phyloP scores from a whole-genome alignment of 1,140 invertebrate genomes.

The Colletes latitarsis region DNA sequence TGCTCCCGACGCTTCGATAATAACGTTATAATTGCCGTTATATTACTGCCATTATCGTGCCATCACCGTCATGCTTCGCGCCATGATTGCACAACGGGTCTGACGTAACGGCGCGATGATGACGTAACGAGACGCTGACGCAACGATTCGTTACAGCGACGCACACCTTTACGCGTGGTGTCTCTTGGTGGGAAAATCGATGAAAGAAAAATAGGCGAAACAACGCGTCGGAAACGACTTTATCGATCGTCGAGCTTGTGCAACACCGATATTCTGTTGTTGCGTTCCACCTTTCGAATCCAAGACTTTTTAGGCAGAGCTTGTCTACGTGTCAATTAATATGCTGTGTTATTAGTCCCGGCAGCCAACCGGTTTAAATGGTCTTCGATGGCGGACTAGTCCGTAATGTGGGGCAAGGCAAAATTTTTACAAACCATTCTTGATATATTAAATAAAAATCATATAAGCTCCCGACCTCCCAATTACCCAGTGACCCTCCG shows the following conservation, averaged over 20 bases:
- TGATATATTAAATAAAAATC: neutral
- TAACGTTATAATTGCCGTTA: conserved; percentile 64
- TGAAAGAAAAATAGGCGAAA: neutral
- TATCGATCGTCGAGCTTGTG: neutral
- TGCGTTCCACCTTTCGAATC: neutral
- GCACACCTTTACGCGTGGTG: neutral
- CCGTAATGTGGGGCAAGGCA: too few relatives aligned
- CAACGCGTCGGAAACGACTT: neutral
- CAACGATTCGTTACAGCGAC: conserved; percentile 7
- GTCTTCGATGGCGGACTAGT: too few relatives aligned
- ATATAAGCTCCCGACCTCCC: neutral
- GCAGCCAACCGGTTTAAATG: neutral
- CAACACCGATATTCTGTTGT: neutral
- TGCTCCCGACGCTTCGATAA: conserved; percentile 55
- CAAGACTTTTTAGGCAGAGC: too few relatives aligned
- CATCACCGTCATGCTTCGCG: conserved; percentile 35
- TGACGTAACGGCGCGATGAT: conserved; percentile 52
- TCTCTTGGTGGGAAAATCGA: neutral
- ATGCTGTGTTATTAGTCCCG: neutral
- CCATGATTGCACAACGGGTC: conserved; percentile 53
- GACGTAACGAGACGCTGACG: conserved; percentile 46
- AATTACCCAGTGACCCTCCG: neutral
- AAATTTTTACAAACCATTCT: neutral
- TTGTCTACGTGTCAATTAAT: too few relatives aligned
- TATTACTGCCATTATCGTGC: conserved; percentile 59